Evolutionary conservation across 2,888 invertebrate species (phyloP).

Genomic region (Epinotia brunnichana): DNA sequence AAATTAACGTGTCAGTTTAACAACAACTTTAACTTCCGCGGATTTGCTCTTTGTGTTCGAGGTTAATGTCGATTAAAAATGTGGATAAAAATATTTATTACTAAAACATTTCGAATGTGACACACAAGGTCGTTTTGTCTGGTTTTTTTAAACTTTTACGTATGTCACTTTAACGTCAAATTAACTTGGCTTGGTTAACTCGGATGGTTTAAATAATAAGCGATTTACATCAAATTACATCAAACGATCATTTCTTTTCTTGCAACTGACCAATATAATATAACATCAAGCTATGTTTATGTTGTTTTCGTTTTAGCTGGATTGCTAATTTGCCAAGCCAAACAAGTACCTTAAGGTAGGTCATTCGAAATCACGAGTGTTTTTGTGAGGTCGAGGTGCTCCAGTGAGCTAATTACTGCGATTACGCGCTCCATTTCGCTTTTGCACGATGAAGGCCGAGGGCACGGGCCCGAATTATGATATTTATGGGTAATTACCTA

Average conservation of each 20-base stretch:
- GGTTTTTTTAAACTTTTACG: background rate
- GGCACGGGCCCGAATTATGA: constrained; percentile 12
- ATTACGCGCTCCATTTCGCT: constrained; percentile 31
- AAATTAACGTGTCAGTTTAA: constrained; percentile 14
- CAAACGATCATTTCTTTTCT: background rate
- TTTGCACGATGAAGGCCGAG: constrained; percentile 22
- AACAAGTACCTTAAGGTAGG: constrained; percentile 1
- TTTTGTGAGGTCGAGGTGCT: constrained; percentile 26
- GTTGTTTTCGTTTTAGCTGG: no score
- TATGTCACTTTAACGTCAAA: background rate
- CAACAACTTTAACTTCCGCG: constrained; percentile 11
- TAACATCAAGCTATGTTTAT: background rate
- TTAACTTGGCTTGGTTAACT: background rate
- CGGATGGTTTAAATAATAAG: background rate
- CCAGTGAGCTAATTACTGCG: constrained; percentile 29
- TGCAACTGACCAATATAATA: background rate
- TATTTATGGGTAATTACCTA: constrained; percentile 3
- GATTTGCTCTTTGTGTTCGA: background rate
- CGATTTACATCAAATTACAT: background rate
- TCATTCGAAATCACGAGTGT: constrained; percentile 10
- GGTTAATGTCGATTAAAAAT: constrained; percentile 5
- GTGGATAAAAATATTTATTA: background rate
- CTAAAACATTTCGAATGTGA: background rate
- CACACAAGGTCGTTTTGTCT: background rate
- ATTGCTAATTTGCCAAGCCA: no score